Conservation (phyloP, 2,113 vertebrate genomes). For the Dromaius novaehollandiae region DNA sequence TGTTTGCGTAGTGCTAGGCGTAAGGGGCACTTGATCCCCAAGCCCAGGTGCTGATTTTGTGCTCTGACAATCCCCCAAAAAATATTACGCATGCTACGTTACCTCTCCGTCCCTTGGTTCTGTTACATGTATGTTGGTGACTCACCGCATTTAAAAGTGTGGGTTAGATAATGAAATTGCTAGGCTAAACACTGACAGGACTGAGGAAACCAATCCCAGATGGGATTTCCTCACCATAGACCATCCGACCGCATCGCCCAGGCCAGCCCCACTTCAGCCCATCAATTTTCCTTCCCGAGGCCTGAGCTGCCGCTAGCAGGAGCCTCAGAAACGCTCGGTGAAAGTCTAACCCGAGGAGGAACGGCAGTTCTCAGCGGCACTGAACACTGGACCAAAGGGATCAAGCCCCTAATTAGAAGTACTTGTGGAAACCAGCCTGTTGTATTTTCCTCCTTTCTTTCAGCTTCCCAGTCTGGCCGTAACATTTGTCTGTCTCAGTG, state of each 20-base stretch:
- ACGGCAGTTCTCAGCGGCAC: neutral
- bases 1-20: neutral
- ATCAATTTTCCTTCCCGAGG: neutral
- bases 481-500: rapidly evolving
- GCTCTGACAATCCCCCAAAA: neutral
- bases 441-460: neutral
- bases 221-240: neutral
- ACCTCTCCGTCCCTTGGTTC: neutral
- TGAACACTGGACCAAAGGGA: neutral
- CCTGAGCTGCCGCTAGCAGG: rapidly evolving
- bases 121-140: neutral
- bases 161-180: neutral
- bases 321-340: rapidly evolving
- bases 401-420: neutral
- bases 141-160: neutral
- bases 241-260: neutral
- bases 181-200: neutral
- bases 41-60: neutral
- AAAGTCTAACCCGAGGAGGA: neutral
- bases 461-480: neutral
- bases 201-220: neutral
- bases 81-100: neutral
- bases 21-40: neutral
- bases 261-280: rapidly evolving
- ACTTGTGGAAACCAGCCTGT: neutral